A percentile compares a stretch with the other conserved stretches of the same genome.
phyloP scores from a whole-genome alignment of 1,140 invertebrate species.

The Parasteatoda tepidariorum region DNA sequence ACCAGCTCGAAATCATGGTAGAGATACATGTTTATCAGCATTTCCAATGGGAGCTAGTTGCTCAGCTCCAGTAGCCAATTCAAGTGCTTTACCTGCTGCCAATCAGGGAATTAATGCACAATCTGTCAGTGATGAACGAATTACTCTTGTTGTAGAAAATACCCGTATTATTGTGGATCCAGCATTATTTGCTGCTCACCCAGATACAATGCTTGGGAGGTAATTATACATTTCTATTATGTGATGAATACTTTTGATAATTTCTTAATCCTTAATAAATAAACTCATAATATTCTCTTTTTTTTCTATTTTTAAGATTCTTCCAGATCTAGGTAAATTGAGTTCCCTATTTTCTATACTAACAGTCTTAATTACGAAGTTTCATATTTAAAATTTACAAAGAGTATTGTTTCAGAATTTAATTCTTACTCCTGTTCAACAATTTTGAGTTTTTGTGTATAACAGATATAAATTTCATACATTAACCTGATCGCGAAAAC shows the following conservation, averaged over 20 bases:
- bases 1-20: conserved; percentile 63
- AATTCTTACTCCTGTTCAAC: no score
- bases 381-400: no score
- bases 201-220: conserved; percentile 92
- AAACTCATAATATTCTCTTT: no score
- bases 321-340: no score
- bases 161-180: conserved; percentile 93
- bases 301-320: background rate
- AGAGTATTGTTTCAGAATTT: no score
- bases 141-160: conserved; percentile 93
- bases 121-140: conserved; percentile 75
- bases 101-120: conserved; percentile 62
- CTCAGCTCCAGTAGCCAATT: background rate
- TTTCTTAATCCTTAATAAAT: no score
- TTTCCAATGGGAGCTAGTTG: conserved; percentile 10
- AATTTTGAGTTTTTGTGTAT: no score
- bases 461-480: no score
- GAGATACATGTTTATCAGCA: conserved; percentile 14
- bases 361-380: no score
- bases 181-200: conserved; percentile 88
- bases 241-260: background rate
- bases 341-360: no score
- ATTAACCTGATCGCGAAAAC: no score
- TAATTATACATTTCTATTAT: conserved; percentile 62
- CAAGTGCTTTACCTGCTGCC: conserved; percentile 33